Evolutionary conservation across 2,113 vertebrate genomes (phyloP), one percentile per base, ranked within the genome.

Genomic region (Lipophrys pholis): DNA sequence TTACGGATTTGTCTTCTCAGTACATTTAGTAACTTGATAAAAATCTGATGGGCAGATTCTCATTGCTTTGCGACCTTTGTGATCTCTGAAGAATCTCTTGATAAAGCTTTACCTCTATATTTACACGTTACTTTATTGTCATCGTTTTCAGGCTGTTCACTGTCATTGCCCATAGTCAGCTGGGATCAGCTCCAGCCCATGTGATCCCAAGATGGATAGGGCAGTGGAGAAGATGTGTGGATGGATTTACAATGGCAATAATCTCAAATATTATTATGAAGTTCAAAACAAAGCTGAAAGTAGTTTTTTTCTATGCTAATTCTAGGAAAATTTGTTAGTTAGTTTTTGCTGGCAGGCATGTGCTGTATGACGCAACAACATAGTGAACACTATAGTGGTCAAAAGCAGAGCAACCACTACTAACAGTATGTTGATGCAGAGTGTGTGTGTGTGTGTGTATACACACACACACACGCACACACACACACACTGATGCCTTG

Each of bases 401-500:
- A 48, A 51, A 40, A 15, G 30, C 16, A 12, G 42, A 16, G 59
- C 36, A 55, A 30, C 21, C 21, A 30, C 21, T 2, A 30, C 21
- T 0, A 12, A 4, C 0, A 0, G 39, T 48, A 62, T 8, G 16
- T 48, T 6, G 54, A 46, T 11, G 6, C 40, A n/a, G n/a, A n/a
- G n/a, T n/a, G n/a, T n/a, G n/a, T n/a, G n/a, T n/a, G n/a, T n/a
- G n/a, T n/a, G n/a, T n/a, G 10, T 61, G 43, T 36, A 42, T 41
- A 54, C 48, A 45, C 41, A 69, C 7, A 45, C 68, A 53, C 72
- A 69, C 54, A 36, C 56, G 64, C 35, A 56, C n/a, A 71, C 70
- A 81, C 58, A 76, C 36, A 11, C 53, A 36, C 39, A 54, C 57
- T 55, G 16, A 52, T 66, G 73, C 64, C 77, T 82, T 84, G 66